These are phyloP conservation scores for Bombus waltoni DNA, from an alignment of 1,140 invertebrate genomes.

Conservation along the genomic window DNA sequence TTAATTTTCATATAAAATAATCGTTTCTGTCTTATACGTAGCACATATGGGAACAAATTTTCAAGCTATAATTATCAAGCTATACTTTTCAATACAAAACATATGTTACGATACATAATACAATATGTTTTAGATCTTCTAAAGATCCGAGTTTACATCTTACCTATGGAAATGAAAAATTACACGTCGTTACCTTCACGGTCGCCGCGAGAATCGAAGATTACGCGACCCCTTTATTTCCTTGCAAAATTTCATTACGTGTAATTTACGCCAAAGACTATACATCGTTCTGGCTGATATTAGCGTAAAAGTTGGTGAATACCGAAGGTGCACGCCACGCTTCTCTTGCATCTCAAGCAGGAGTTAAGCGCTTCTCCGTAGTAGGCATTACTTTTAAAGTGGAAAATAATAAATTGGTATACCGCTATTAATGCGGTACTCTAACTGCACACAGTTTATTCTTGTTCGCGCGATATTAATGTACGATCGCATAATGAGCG, in stretches of 20 bases:
- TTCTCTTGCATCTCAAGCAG: constrained; percentile 5
- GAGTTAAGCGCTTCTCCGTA: constrained; percentile 31
- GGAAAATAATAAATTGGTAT: constrained; percentile 46
- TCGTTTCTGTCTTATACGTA: no score
- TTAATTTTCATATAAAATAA: no score
- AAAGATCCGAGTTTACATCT: no score
- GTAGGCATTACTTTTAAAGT: constrained; percentile 38
- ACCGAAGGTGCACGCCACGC: not conserved
- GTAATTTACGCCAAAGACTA: constrained; percentile 42
- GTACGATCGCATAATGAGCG: not conserved
- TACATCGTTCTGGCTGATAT: constrained; percentile 10
- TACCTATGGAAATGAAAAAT: no score
- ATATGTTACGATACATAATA: no score
- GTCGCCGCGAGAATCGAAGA: no score
- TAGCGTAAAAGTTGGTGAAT: constrained; percentile 35
- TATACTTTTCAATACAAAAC: no score
- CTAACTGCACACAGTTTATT: not conserved
- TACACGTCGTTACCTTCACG: no score
- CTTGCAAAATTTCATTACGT: constrained; percentile 45
- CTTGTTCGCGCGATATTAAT: not conserved
- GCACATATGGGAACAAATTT: no score
- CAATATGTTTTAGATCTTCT: no score
- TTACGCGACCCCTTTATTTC: no score
- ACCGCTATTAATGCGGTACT: not conserved
- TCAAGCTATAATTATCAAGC: no score